Base-by-base conservation (phyloP, 2,888 invertebrate genomes). In the Iselma pallidipennis region DNA sequence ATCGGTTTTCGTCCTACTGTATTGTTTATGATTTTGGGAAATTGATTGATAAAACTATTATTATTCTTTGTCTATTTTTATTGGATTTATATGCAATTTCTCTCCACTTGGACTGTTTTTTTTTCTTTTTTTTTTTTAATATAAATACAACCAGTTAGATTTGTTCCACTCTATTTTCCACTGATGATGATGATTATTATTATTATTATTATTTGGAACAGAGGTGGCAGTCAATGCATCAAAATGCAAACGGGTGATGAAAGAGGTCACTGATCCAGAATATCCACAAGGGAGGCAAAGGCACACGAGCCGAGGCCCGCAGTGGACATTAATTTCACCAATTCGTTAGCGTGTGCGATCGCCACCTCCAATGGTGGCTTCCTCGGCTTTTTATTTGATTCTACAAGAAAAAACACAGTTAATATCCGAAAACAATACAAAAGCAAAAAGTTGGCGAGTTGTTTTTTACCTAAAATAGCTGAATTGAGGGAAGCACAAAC, bases 401-500 rank as follows among this genome's bases (percentile, higher is more conserved):
- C 97, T 96, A 84, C n/a, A 78, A 75, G 56, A 25, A 68, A 57
- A 55, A 53, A 63, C 52, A 28, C 21, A n/a, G 14, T 37, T 16
- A 37, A 37, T 14, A 37, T n/a, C 2, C 14, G 42, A 19, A 12
- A 3, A 28, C 5, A 28, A 51, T 19, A 14, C 23, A 19, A 48
- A 25, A 25, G 3, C 5, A 25, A 25, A 25, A 25, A 48, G 7
- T 12, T 48, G 9, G 49, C 21, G 12, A 51, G 16, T 26, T 7
- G 21, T 10, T 25, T 74, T 82, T 82, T 81, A 96, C 97, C 96
- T 83, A 98, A 87, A 83, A 98, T 98, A 82, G 98, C 97, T 76
- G 97, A 96, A 85, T 98, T 98, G 76, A 98, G 89, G 78, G 95
- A 93, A 77, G 95, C 94, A 86, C 96, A 96, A 64, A 98, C 93